These are phyloP conservation scores for Pseudopleuronectes americanus DNA, from an alignment of 2,797 vertebrate genomes.

Conservation along the genomic window DNA sequence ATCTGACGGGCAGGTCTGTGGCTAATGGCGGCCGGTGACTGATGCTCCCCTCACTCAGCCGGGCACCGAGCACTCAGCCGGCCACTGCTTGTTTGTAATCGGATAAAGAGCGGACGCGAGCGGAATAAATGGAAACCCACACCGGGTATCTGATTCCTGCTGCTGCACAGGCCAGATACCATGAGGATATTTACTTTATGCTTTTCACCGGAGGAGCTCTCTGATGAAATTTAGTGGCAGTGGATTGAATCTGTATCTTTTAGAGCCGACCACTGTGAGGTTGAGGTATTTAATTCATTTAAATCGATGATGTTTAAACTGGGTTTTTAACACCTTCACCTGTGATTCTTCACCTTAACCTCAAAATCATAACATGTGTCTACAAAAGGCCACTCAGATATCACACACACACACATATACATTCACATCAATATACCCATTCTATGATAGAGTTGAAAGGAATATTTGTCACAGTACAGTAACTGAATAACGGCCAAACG, in stretches of 20 bases:
- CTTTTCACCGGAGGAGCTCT: conserved; percentile 39
- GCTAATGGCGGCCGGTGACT: conserved; percentile 57
- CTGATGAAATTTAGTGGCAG: conserved; percentile 27
- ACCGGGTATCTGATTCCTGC: conserved; percentile 34
- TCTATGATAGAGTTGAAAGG: too few relatives aligned
- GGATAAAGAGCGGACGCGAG: conserved; percentile 44
- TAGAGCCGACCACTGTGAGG: not conserved
- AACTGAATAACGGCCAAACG: too few relatives aligned
- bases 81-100: conserved; percentile 63
- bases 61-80: conserved; percentile 47
- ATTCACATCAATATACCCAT: too few relatives aligned
- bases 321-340: too few relatives aligned
- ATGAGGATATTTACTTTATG: conserved; percentile 47
- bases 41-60: conserved; percentile 36
- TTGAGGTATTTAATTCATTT: conserved; percentile 5
- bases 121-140: conserved; percentile 32
- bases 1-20: conserved; percentile 49
- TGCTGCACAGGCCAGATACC: conserved; percentile 16
- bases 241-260: conserved; percentile 27
- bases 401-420: too few relatives aligned
- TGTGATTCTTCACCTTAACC: too few relatives aligned
- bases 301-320: too few relatives aligned
- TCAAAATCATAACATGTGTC: too few relatives aligned
- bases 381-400: too few relatives aligned
- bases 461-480: too few relatives aligned